Evolutionary conservation across 1,140 invertebrate species (phyloP), one percentile per base, ranked within the genome.

Genomic region (Arctopsyche grandis): DNA sequence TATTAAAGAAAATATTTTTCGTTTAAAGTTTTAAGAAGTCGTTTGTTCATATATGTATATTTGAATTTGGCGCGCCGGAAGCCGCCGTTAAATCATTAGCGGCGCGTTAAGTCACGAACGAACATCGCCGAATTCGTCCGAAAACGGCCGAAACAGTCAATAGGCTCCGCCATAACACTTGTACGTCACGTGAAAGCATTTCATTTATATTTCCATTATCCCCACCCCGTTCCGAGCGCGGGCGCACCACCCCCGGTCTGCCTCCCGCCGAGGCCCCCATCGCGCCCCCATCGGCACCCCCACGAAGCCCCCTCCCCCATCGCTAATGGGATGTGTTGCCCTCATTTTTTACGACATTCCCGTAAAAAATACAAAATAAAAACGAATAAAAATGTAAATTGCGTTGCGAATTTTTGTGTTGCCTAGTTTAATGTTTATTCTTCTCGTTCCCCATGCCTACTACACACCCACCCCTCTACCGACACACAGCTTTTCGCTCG

Each of bases 351-450:
- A 82, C 79, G 81, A 82, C 81, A 79, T 82, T 82, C 81, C 79
- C 81, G 79, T 82, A 82, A 82, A 82, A 80, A 82, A 80, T 82
- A 82, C 81, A 82, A 82, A 82, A 82, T 82, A 82, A 82, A 82
- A 82, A 82, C 81, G 81, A 82, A 82, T 82, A 82, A 82, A 82
- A 82, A 82, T 82, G 81, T 82, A 82, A 82, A 82, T 82, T 82
- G 79, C 81, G 81, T 79, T 79, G 81, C 81, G 81, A 80, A 82
- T 80, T 82, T 82, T 80, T 80, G 79, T 82, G 81, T 82, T 82
- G 81, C 81, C 81, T 82, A 80, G 79, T 82, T 82, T 82, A 82
- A 82, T 82, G 81, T 82, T 82, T 82, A 82, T 80, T 82, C 79
- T 82, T 82, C 79, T 73, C 78, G 78, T 73, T 75, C 73, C 75